Percentiles rank a stretch among this genome's conserved stretches.
Evolutionary conservation across 2,888 invertebrate species (phyloP).

Genomic region (Aelia acuminata): DNA sequence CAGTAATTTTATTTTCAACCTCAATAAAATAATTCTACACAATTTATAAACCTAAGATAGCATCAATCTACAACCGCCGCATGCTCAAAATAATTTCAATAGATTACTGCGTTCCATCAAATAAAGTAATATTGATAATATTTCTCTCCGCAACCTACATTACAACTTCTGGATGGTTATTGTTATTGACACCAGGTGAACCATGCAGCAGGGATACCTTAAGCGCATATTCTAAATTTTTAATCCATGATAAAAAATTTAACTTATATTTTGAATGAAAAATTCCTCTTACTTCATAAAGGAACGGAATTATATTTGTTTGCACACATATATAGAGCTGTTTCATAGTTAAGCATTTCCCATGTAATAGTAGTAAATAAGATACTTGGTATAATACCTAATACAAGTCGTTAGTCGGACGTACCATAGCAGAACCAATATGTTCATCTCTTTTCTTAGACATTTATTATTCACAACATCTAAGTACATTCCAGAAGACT

Average conservation of each 20-base stretch:
- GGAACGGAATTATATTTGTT: not conserved
- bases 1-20: constrained; percentile 29
- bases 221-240: not conserved
- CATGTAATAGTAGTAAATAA: not conserved
- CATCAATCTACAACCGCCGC: constrained; percentile 53
- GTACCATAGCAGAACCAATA: not conserved
- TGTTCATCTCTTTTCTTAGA: constrained; percentile 10
- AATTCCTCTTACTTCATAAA: not conserved
- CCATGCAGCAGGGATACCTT: constrained; percentile 40
- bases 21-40: constrained; percentile 36
- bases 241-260: not conserved
- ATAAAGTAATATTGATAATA: constrained; percentile 32
- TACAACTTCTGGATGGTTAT: constrained; percentile 54
- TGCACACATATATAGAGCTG: not conserved
- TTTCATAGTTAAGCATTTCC: not conserved
- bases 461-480: too few relatives aligned
- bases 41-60: constrained; percentile 48
- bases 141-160: constrained; percentile 53
- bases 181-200: constrained; percentile 43
- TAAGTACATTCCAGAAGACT: too few relatives aligned
- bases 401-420: not conserved
- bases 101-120: constrained; percentile 15
- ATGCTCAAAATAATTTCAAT: constrained; percentile 49
- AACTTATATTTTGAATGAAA: not conserved
- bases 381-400: not conserved